Evolutionary conservation across 2,888 invertebrate genomes (phyloP), one percentile per base, ranked within the genome.

Genomic region (Nymphalis urticae): DNA sequence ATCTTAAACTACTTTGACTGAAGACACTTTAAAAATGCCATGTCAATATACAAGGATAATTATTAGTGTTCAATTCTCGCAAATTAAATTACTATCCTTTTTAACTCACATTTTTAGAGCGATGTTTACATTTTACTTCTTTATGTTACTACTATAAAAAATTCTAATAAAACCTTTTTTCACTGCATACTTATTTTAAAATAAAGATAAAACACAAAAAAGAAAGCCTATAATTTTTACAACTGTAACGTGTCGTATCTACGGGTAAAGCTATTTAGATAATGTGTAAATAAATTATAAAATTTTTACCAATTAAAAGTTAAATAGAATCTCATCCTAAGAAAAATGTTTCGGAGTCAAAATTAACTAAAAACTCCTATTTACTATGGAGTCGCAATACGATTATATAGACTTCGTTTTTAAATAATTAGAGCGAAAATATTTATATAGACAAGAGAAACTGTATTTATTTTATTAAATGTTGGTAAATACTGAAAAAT

Each of bases 1-100:
- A 56, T 56, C 8, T 19, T 19, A n/a, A n/a, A 36, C 27, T 32
- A n/a, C 2, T 56, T 56, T 56, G 56, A 56, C 56, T 56, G 56
- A 56, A 27, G 27, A 17, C 32, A 32, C 36, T n/a, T 32, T 56
- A n/a, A 56, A 56, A 27, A 56, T n/a, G n/a, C 17, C 32, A 32
- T 36, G 56, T 56, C 36, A 32, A 1, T 5, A 32, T 42, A 42
- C n/a, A 56, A n/a, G 13, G 10, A 42, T 2, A n/a, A 56, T n/a
- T 56, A 17, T 17, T n/a, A 27, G 54, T 36, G 9, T 17, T 56
- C 32, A 36, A 32, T 50, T 4, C 6, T n/a, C 48, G 17, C 50
- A 50, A 50, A 50, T 50, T 6, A 50, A 50, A 17, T 50, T n/a
- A 1, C 7, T 19, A 50, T 50, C 8, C 4, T 50, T 19, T 50